Evolutionary conservation across 2,113 vertebrate genomes (phyloP), one percentile per base, ranked within the genome.

Genomic region (Myocastor coypus): DNA sequence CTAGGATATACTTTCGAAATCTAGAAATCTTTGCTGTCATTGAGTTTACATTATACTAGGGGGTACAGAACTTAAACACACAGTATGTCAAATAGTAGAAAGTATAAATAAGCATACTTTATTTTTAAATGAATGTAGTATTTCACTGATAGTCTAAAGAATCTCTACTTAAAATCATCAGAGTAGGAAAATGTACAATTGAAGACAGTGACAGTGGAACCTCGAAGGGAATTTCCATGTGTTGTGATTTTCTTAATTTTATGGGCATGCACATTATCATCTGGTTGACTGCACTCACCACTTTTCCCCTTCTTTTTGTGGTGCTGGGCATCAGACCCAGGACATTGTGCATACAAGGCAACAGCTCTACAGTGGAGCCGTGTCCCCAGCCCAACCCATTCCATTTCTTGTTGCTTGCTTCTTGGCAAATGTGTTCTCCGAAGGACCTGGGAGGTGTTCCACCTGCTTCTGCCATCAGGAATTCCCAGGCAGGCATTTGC

Each of bases 191-290:
- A 59, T 1, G 46, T 83, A 64, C 17, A 80, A 40, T 22, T n/a
- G 20, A 86, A 83, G 71, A 73, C 28, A 90, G 6, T 59, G 34
- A 82, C 40, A 66, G 17, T 68, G 19, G 71, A 10, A 11, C 40
- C 83, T 22, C 20, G 7, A 19, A 30, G 34, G 57, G n/a, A 69
- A 52, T 55, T 24, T 88, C 83, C n/a, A 0, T 24, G 22, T 55
- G 86, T 20, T 66, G 63, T 59, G 24, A 3, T 83, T 68, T 87
- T 50, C 28, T 42, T 46, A 10, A 61, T 11, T 37, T 22, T 52
- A 9, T 11, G 42, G 22, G 17, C 10, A 19, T 7, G 12, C 2
- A 0, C 3, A 1, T 57, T 30, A 1, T 19, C 28, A 7, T 32
- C 3, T 0, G 4, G 0, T 32, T 16, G 34, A 52, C 34, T 92